Percentiles rank a stretch among this genome's conserved stretches.
Conservation (phyloP, 2,797 vertebrate genomes). For the Takifugu rubripes region DNA sequence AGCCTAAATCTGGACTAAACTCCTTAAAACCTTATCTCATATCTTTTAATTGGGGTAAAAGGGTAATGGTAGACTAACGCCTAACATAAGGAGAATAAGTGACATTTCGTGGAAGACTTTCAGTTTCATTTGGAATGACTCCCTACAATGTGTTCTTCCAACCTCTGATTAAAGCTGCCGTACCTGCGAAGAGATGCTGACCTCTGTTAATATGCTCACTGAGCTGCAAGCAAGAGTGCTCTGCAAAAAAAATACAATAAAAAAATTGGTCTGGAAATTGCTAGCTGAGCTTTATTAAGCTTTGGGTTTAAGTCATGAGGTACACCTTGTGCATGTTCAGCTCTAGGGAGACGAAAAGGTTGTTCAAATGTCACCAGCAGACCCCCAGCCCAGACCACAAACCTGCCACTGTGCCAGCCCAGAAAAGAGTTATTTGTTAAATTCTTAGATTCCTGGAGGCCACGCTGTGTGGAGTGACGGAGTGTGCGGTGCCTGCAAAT, state of each 20-base stretch:
- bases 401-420: slow-evolving; percentile 33
- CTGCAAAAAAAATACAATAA: slow-evolving; percentile 18
- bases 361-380: slow-evolving; percentile 69
- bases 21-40: slow-evolving; percentile 22
- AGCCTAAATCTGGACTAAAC: slow-evolving; percentile 37
- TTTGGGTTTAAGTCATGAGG: slow-evolving; percentile 50
- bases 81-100: not conserved
- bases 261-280: slow-evolving; percentile 42
- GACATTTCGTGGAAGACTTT: slow-evolving; percentile 14
- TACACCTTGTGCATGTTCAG: slow-evolving; percentile 58
- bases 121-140: slow-evolving; percentile 10
- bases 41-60: too few relatives aligned
- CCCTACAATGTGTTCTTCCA: slow-evolving; percentile 14
- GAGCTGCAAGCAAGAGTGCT: slow-evolving; percentile 32
- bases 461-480: slow-evolving; percentile 37
- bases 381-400: slow-evolving; percentile 32
- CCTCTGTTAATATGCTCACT: slow-evolving; percentile 36
- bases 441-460: slow-evolving; percentile 52
- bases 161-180: slow-evolving; percentile 22
- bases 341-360: slow-evolving; percentile 64
- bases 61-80: too few relatives aligned
- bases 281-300: slow-evolving; percentile 55
- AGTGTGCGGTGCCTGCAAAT: slow-evolving; percentile 42
- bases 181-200: slow-evolving; percentile 35
- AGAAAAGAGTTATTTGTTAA: slow-evolving; percentile 54